Percentiles rank a stretch among this genome's conserved stretches.
These are phyloP conservation scores for Lutraria lutraria DNA, from an alignment of 2,888 invertebrate genomes.

Conservation along the genomic window DNA sequence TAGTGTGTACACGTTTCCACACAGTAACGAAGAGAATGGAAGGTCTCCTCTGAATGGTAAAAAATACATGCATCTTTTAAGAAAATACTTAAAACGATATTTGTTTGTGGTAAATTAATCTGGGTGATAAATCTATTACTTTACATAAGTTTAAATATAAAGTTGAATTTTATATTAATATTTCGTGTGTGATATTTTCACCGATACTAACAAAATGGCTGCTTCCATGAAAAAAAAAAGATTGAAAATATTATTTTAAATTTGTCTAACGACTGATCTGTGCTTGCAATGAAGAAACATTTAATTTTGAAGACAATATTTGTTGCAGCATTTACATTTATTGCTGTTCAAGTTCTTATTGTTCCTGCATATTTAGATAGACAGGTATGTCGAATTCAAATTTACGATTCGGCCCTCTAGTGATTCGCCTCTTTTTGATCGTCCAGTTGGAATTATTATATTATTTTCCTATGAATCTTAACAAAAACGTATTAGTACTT, in stretches of 20 bases:
- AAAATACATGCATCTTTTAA: not conserved
- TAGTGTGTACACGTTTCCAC: slow-evolving; percentile 71
- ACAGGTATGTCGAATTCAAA: slow-evolving; percentile 25
- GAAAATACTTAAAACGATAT: not conserved
- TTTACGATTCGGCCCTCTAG: not conserved
- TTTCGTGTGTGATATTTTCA: not conserved
- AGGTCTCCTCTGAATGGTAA: slow-evolving; percentile 26
- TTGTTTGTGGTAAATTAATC: too few relatives aligned
- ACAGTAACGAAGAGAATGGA: slow-evolving; percentile 43
- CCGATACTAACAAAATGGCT: slow-evolving; percentile 15
- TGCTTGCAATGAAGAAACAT: slow-evolving; percentile 57
- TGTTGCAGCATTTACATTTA: slow-evolving; percentile 34
- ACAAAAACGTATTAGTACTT: too few relatives aligned
- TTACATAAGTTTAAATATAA: too few relatives aligned
- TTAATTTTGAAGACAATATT: slow-evolving; percentile 47
- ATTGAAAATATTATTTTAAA: not conserved
- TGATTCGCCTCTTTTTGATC: too few relatives aligned
- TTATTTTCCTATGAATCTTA: too few relatives aligned
- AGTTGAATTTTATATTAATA: not conserved
- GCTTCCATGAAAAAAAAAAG: not conserved
- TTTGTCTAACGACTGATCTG: not conserved
- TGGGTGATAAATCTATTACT: too few relatives aligned
- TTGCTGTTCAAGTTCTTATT: slow-evolving; percentile 56
- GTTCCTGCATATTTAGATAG: slow-evolving; percentile 45
- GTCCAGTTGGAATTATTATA: too few relatives aligned